phyloP scores from a whole-genome alignment of 2,888 invertebrate species.

The Apantesis nais region DNA sequence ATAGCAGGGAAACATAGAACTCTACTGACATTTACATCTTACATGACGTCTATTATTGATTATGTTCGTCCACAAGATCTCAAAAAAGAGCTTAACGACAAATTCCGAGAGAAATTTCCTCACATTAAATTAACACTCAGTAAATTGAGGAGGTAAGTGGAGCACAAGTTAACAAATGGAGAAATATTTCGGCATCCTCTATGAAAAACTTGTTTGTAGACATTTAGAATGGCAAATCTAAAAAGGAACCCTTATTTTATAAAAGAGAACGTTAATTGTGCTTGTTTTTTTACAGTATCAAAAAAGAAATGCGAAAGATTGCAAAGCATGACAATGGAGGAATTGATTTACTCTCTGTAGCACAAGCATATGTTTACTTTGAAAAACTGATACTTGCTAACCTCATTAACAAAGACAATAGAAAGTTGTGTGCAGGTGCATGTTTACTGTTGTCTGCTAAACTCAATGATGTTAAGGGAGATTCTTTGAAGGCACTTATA shows the following conservation, averaged over 20 bases:
- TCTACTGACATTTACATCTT: slow-evolving; percentile 93
- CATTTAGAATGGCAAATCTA: background rate
- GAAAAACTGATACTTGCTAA: slow-evolving; percentile 97
- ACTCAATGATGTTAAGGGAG: slow-evolving; percentile 98
- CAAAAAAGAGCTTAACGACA: slow-evolving; percentile 98
- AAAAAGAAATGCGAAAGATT: slow-evolving; percentile 97
- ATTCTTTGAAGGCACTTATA: slow-evolving; percentile 92
- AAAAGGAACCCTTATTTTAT: background rate
- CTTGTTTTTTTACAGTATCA: slow-evolving; percentile 88
- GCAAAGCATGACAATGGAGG: slow-evolving; percentile 92
- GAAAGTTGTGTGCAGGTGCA: slow-evolving; percentile 98
- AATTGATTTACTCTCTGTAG: slow-evolving; percentile 95
- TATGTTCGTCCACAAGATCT: slow-evolving; percentile 97
- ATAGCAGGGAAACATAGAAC: slow-evolving; percentile 96
- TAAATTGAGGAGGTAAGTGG: slow-evolving; percentile 94
- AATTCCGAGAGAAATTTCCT: slow-evolving; percentile 97
- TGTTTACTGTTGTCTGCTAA: slow-evolving; percentile 97
- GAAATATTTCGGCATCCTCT: too few relatives aligned
- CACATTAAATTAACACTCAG: slow-evolving; percentile 97
- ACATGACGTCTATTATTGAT: slow-evolving; percentile 98
- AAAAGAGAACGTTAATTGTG: background rate
- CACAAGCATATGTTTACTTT: slow-evolving; percentile 99
- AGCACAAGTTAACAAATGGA: background rate
- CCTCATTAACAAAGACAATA: slow-evolving; percentile 96
- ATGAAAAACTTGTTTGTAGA: too few relatives aligned